Evolutionary conservation across 2,888 invertebrate species (phyloP), one percentile per base, ranked within the genome.

Genomic region (Drosophila subsilvestris): DNA sequence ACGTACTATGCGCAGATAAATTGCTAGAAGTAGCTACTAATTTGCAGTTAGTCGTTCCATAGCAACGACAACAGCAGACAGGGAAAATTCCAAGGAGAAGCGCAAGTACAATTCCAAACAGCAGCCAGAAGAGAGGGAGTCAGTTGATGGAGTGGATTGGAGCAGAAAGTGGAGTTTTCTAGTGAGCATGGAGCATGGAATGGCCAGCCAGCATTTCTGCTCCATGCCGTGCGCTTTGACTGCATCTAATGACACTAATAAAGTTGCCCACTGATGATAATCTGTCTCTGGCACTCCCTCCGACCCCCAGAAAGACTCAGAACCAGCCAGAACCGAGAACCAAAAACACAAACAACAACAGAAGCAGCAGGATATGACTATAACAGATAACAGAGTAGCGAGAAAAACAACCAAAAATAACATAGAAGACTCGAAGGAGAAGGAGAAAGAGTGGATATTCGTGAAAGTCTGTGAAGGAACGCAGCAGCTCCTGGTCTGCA

Each of bases 241-340:
- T 82, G 84, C 86, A 83, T 80, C 84, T 82, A 82, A 82, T 82
- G 84, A 82, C 81, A 86, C 80, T 83, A 86, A 82, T 82, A 83
- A 82, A 80, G 86, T 86, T 82, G 80, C 76, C 83, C 86, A 74
- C 80, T 86, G 84, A 86, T 83, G 84, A 78, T 82, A 85, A 80
- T 80, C 86, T 86, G 86, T 80, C 80, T 82, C 80, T 76, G 83
- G 83, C 80, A 74, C 71, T 79, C 67, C 20, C 60, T 32, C 10
- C 49, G 10, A 37, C 32, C 25, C 37, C 27, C 22, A 22, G 4
- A 25, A 20, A 49, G 49, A 27, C 25, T 29, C 61, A 27, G 53
- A 9, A 7, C 27, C 45, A 29, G 59, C 27, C 59, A n/a, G 25
- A 56, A 18, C 17, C 60, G 18, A 20, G 29, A 3, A 4, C 47